A percentile compares a stretch with the other conserved stretches of the same genome.
phyloP scores from a whole-genome alignment of 2,113 vertebrate genomes.

The Zootoca vivipara region DNA sequence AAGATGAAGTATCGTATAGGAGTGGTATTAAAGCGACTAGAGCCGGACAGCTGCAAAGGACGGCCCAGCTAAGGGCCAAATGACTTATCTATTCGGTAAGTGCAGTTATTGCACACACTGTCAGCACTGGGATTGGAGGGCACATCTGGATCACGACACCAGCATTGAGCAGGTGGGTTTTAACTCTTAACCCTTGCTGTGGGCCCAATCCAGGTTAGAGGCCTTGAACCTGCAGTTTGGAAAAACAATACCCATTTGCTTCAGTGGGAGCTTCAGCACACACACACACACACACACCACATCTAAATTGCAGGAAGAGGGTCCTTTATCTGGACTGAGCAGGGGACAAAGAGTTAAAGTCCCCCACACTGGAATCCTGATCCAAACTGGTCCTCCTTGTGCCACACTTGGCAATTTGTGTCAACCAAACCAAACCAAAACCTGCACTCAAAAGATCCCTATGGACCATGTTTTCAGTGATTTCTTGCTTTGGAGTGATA shows the following conservation, averaged over 20 bases:
- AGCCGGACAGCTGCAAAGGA: not conserved
- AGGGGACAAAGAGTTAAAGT: not conserved
- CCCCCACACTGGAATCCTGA: not conserved
- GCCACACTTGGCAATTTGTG: not conserved
- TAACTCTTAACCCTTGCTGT: not conserved
- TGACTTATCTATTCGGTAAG: not conserved
- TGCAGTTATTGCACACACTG: too few species aligned
- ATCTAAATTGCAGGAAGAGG: not conserved
- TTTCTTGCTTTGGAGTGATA: not conserved
- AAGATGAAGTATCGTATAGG: not conserved
- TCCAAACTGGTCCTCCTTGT: not conserved
- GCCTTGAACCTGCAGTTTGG: not conserved
- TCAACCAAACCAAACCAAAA: not conserved
- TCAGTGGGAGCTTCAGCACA: not conserved
- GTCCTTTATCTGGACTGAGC: not conserved
- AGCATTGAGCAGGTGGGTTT: not conserved
- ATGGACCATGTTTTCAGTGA: not conserved
- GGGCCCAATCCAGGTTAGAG: not conserved
- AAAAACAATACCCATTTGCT: not conserved
- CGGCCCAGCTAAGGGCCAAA: not conserved
- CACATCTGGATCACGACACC: too few species aligned
- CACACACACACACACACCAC: too few species aligned
- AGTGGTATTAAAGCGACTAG: not conserved
- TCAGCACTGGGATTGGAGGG: too few species aligned
- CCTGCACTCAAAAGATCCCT: too few species aligned